These are phyloP conservation scores for Cephus rjabovi DNA, from an alignment of 2,888 invertebrate genomes.

Conservation along the genomic window DNA sequence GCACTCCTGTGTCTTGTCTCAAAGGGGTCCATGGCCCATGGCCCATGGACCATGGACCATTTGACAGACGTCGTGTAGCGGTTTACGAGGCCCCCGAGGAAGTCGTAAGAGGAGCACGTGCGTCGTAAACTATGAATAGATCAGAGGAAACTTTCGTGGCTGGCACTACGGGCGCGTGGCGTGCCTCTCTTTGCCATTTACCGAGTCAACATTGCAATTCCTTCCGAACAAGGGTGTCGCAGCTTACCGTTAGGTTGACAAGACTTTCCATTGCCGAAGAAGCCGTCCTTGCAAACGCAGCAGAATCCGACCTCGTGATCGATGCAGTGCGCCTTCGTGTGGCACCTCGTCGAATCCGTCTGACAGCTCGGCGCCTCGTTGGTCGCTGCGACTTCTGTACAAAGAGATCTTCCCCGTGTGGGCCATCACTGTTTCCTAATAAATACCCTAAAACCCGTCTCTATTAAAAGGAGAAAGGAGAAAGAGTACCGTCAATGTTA, in stretches of 20 bases:
- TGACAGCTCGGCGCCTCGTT: slow-evolving; percentile 68
- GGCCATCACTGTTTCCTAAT: background rate
- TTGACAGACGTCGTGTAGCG: slow-evolving; percentile 24
- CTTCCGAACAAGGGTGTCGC: background rate
- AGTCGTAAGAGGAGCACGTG: slow-evolving; percentile 28
- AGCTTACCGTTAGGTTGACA: slow-evolving; percentile 81
- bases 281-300: slow-evolving; percentile 86
- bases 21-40: slow-evolving; percentile 31
- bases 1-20: slow-evolving; percentile 15
- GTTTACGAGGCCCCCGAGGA: slow-evolving; percentile 34
- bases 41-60: slow-evolving; percentile 22
- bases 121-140: slow-evolving; percentile 56
- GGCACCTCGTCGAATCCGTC: slow-evolving; percentile 80
- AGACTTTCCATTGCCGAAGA: slow-evolving; percentile 91
- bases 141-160: slow-evolving; percentile 37
- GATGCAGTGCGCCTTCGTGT: slow-evolving; percentile 83
- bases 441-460: background rate
- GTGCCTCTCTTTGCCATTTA: background rate
- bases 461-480: background rate
- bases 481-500: slow-evolving; percentile 50
- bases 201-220: background rate
- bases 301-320: slow-evolving; percentile 90
- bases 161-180: slow-evolving; percentile 15
- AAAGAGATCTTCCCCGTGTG: background rate
- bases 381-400: slow-evolving; percentile 13